Percentiles rank a stretch among this genome's conserved stretches.
phyloP scores from a whole-genome alignment of 2,888 invertebrate genomes.

The Macropis europaea region DNA sequence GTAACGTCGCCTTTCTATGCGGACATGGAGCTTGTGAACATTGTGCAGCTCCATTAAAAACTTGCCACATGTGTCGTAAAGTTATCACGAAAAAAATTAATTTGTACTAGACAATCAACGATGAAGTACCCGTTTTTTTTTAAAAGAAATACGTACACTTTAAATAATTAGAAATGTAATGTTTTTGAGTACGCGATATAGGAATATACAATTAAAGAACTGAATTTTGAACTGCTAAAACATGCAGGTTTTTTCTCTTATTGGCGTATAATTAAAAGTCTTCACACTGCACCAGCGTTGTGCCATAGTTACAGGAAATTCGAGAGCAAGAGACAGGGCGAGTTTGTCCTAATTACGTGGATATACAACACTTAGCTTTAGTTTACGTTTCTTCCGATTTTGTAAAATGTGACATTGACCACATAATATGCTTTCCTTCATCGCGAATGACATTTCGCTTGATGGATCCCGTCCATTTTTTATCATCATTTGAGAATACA shows the following conservation, averaged over 20 bases:
- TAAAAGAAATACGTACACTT: constrained; percentile 2
- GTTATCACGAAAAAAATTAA: constrained; percentile 88
- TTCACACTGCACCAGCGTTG: constrained; percentile 21
- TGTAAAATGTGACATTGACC: neutral
- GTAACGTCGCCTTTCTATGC: constrained; percentile 92
- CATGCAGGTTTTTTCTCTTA: constrained; percentile 29
- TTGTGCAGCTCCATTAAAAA: constrained; percentile 90
- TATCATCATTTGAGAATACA: constrained; percentile 23
- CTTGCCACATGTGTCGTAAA: constrained; percentile 93
- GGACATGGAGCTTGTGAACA: constrained; percentile 92
- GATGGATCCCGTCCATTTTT: constrained; percentile 61
- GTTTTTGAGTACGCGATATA: neutral
- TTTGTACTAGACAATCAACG: constrained; percentile 78
- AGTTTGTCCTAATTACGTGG: neutral
- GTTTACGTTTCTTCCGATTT: neutral
- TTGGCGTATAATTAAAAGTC: neutral
- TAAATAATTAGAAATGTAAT: constrained; percentile 1
- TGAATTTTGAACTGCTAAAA: constrained; percentile 62
- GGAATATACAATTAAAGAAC: constrained; percentile 7
- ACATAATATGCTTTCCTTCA: constrained; percentile 10
- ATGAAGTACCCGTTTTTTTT: neutral
- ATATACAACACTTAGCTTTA: constrained; percentile 9
- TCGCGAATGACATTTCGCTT: constrained; percentile 25
- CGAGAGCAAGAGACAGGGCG: neutral
- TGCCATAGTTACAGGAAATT: constrained; percentile 40